phyloP scores from a whole-genome alignment of 2,888 invertebrate species.

The Hemicrepidius hirtus region DNA sequence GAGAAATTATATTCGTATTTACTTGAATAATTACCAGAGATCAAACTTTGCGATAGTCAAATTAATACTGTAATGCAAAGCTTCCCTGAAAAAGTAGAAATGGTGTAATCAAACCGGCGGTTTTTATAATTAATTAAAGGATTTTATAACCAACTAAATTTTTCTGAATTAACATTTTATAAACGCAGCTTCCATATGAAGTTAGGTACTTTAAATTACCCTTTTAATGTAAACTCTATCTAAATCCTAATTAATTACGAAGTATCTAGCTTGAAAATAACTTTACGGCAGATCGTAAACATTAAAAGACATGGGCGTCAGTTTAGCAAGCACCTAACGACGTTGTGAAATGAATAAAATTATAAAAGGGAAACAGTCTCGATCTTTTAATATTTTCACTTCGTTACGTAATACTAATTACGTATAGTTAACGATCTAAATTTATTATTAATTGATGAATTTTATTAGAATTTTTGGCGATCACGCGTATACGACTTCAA shows the following conservation, averaged over 20 bases:
- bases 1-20: conserved; percentile 23
- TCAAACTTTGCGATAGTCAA: conserved; percentile 1
- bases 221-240: background rate
- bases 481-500: no score
- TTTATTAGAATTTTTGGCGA: background rate
- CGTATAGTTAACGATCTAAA: conserved; percentile 2
- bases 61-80: conserved; percentile 3
- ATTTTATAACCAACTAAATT: no score
- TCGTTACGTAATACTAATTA: background rate
- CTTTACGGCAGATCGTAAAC: conserved; percentile 9
- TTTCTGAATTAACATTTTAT: no score
- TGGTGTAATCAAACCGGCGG: no score
- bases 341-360: conserved; percentile 21
- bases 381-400: conserved; percentile 8
- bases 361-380: conserved; percentile 18
- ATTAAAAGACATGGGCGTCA: conserved; percentile 23
- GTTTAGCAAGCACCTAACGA: conserved; percentile 13
- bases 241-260: background rate
- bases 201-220: no score
- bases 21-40: conserved; percentile 9
- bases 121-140: no score
- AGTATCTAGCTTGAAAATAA: background rate
- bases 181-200: no score
- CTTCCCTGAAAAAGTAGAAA: background rate
- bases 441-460: background rate